These are phyloP conservation scores for Mus minutoides DNA, from an alignment of 2,797 vertebrate genomes.

Conservation along the genomic window DNA sequence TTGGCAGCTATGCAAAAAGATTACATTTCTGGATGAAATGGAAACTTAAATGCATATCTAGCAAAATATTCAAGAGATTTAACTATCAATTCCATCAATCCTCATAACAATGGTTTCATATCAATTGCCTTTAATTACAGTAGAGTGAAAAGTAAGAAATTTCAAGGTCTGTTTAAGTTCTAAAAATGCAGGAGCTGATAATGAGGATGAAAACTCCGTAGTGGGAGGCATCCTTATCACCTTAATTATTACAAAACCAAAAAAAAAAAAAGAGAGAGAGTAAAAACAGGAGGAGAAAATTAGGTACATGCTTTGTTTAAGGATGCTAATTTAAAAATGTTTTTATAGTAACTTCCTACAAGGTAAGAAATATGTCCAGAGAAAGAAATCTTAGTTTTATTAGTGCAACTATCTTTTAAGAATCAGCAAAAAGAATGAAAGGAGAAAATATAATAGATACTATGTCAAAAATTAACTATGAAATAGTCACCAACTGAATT, in stretches of 20 bases:
- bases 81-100: not conserved
- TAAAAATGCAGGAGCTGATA: constrained; percentile 22
- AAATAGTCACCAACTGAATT: constrained; percentile 67
- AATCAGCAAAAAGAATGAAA: not conserved
- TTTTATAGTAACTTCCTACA: constrained; percentile 34
- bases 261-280: constrained; percentile 26
- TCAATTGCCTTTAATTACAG: constrained; percentile 40
- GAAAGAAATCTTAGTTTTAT: constrained; percentile 42
- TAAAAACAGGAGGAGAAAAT: not conserved
- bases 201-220: not conserved
- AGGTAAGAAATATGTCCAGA: constrained; percentile 56
- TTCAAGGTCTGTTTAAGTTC: constrained; percentile 5
- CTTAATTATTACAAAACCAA: constrained; percentile 10
- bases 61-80: constrained; percentile 7
- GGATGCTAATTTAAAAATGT: constrained; percentile 44
- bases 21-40: constrained; percentile 40
- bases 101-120: constrained; percentile 25
- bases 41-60: constrained; percentile 20
- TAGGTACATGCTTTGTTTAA: constrained; percentile 44
- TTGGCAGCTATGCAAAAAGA: not conserved
- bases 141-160: constrained; percentile 28
- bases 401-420: constrained; percentile 57
- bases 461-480: constrained; percentile 55
- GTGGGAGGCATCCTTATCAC: constrained; percentile 6
- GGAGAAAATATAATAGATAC: constrained; percentile 53